phyloP scores from a whole-genome alignment of 2,888 invertebrate species.

The Philereme vetulata region DNA sequence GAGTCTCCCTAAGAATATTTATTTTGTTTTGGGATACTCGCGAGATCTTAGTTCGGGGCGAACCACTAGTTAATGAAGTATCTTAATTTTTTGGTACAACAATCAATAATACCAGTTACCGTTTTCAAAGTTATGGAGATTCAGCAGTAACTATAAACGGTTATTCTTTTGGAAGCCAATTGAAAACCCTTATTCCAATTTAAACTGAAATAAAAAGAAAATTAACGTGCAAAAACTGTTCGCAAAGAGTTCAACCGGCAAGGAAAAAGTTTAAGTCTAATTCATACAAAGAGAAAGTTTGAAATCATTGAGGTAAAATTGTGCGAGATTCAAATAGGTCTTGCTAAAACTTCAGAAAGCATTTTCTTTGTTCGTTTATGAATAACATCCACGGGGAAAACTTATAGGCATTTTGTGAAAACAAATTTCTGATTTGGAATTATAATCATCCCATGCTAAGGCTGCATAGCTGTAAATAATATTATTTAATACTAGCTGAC shows the following conservation, averaged over 20 bases:
- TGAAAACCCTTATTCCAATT: slow-evolving; percentile 11
- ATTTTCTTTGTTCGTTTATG: slow-evolving; percentile 18
- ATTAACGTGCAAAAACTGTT: slow-evolving; percentile 17
- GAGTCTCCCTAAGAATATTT: too few relatives aligned
- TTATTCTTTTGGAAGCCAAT: slow-evolving; percentile 10
- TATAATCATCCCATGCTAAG: too few relatives aligned
- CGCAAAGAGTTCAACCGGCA: slow-evolving; percentile 6
- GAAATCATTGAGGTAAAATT: slow-evolving; percentile 13
- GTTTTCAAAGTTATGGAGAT: too few relatives aligned
- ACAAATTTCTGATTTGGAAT: neutral
- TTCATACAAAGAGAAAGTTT: slow-evolving; percentile 26
- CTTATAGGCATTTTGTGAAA: neutral
- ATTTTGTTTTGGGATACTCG: too few relatives aligned
- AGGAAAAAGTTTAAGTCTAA: slow-evolving; percentile 20
- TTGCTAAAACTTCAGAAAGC: slow-evolving; percentile 19
- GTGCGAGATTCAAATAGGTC: slow-evolving; percentile 14
- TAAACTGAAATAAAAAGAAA: slow-evolving; percentile 6
- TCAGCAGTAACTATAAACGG: neutral
- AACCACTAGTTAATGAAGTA: too few relatives aligned
- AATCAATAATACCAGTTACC: too few relatives aligned
- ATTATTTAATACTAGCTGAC: too few relatives aligned
- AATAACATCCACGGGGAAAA: slow-evolving; percentile 1
- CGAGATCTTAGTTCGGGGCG: too few relatives aligned
- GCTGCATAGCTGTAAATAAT: too few relatives aligned
- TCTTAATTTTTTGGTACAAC: too few relatives aligned